Base-by-base conservation (phyloP, 2,888 invertebrate genomes). In the Pyralis farinalis region DNA sequence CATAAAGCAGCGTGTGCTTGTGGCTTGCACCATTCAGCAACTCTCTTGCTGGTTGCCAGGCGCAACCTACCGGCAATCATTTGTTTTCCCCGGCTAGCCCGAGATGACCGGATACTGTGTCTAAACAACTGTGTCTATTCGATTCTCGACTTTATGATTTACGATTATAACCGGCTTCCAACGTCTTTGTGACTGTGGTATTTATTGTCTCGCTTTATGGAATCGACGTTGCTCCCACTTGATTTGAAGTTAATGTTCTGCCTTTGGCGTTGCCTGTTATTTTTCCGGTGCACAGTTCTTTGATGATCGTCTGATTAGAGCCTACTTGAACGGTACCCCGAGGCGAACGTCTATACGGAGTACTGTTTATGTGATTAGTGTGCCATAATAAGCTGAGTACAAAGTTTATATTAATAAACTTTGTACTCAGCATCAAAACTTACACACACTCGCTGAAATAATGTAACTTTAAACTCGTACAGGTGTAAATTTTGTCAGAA, bases 211-310 rank as follows among this genome's bases (percentile, higher is more conserved):
- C 7, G 25, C 3, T 8, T 25, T 25, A 25, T 4, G 16, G 16
- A 25, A 25, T n/a, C 25, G n/a, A 25, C 25, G 8, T 7, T 8
- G 25, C n/a, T 25, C n/a, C 25, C n/a, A 25, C 25, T 25, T 25
- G 25, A 8, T 16, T 16, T 16, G 16, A 29, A 36, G 36, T 36
- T 36, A 36, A 9, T 12, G 10, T 3, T 29, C 9, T 7, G 36
- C 36, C 36, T 9, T 6, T 20, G 29, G 37, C 37, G 20, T 20
- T 30, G 21, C 21, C 28, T 28, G 28, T 28, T 10, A 9, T 29
- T 21, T 37, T 37, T 30, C 37, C 37, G 37, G 37, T 21, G 36
- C 29, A 8, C 20, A 4, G 27, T 21, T 6, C 35, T 12, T 28
- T 27, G 36, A 34, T 22, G 25, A 36, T 36, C 27, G 16, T 10